Evolutionary conservation across 2,888 invertebrate species (phyloP), one percentile per base, ranked within the genome.

Genomic region (Cistogaster globosa): DNA sequence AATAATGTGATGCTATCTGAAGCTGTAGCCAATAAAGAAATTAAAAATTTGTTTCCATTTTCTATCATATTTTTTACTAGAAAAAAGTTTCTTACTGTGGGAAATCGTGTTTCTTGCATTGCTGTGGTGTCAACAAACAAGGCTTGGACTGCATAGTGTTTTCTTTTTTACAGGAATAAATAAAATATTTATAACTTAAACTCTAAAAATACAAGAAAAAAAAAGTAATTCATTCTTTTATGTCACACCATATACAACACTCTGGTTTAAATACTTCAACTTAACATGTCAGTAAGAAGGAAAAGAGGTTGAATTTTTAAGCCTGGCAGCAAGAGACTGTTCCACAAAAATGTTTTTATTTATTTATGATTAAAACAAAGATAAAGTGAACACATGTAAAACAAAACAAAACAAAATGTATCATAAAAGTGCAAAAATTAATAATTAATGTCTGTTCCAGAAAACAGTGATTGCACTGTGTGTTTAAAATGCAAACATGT

Each of bases 151-250:
- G 7, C 42, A 42, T 42, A 14, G 11, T 45, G 32, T 32, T 12
- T 16, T 53, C 3, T 9, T n/a, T 20, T 67, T 16, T 32, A 7
- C 20, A 65, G 20, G 0, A n/a, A 74, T 2, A 22, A 32, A 60
- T 68, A 60, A 67, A 74, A 74, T 60, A 80, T 68, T 80, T 74
- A 80, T 60, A 67, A 53, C 53, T 74, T 60, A 74, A 80, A 74
- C 48, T 18, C 5, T 22, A 72, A 71, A 45, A 72, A 63, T 9
- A 60, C 2, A 12, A 26, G 20, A n/a, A 38, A 53, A 22, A 26
- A 16, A 22, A 11, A 36, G 14, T 51, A 51, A 32, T 74, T 71
- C 45, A 45, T 74, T 57, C 42, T 60, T 53, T 67, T 80, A 32
- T 74, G 16, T 18, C 74, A 38, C 55, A 48, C 9, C 53, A 60